phyloP scores from a whole-genome alignment of 2,113 vertebrate genomes.

The Labeo catla region DNA sequence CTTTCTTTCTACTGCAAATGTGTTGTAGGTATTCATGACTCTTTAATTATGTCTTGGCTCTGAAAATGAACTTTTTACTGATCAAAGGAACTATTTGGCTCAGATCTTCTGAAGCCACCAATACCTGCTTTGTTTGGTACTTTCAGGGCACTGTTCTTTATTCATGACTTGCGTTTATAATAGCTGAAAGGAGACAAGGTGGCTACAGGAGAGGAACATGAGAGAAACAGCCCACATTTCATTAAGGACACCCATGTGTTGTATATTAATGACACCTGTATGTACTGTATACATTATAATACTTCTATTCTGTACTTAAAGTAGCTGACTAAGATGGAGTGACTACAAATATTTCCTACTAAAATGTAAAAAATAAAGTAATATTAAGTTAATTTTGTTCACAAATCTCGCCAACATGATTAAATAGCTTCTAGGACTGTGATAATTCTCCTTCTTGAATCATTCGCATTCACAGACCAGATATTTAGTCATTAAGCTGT shows the following conservation, averaged over 20 bases:
- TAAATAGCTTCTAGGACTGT: not conserved
- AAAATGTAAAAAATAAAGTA: not conserved
- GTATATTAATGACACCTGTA: not conserved
- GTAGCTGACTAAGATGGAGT: not conserved
- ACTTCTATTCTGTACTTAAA: not conserved
- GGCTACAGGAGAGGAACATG: not conserved
- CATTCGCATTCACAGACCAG: not conserved
- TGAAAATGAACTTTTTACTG: not conserved
- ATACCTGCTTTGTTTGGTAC: not conserved
- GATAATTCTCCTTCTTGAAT: not conserved
- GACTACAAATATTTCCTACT: not conserved
- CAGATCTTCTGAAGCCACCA: not conserved
- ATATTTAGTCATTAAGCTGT: not conserved
- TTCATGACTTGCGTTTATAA: not conserved
- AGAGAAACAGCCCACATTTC: not conserved
- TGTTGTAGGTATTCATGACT: not conserved
- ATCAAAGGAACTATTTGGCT: not conserved
- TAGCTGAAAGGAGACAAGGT: not conserved
- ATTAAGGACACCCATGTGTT: not conserved
- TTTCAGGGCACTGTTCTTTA: constrained; percentile 6
- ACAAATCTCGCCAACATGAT: not conserved
- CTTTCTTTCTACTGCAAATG: constrained; percentile 7
- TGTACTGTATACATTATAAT: not conserved
- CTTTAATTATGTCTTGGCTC: not conserved
- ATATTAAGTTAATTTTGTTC: not conserved